Base-by-base conservation (phyloP, 2,113 vertebrate species). In the Diphyllodes magnificus region DNA sequence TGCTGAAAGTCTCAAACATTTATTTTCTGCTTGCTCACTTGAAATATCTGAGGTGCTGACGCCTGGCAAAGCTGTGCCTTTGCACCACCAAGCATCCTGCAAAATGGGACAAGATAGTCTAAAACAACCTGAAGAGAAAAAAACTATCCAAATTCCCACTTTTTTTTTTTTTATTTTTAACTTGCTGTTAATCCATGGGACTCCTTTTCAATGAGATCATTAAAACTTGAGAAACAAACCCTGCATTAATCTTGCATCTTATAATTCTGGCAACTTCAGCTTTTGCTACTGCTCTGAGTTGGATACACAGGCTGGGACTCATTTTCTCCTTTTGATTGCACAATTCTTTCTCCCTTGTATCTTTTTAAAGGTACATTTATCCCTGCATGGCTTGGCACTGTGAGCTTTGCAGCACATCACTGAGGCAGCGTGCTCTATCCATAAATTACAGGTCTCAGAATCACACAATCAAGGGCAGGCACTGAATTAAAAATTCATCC, bases 311-410 rank as follows among this genome's bases (percentile, higher is more conserved):
- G 2, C 49, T 47, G 11, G 7, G n/a, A 33, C 2, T 30, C 18
- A 21, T 16, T 51, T 71, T 37, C 25, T 57, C 3, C 51, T 91
- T 50, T 37, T 11, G 24, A 54, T 7, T 66, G 9, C 22, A 71
- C 18, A 44, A 24, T 42, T 25, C 33, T 50, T 64, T 75, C 10
- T 59, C 30, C 13, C 54, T 57, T n/a, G 2, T 4, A 11, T 39
- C 10, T 50, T 2, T 28, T 7, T n/a, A 59, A 88, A 40, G 10
- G 37, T 21, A 40, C 9, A 9, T 64, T 71, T 86, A 23, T 15
- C 23, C 5, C 25, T 19, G 12, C 0, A 0, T 20, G 30, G 44
- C 28, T 54, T 73, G 49, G 13, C 69, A 50, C n/a, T 10, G 12
- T 14, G 27, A 37, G 18, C n/a, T 92, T 45, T 66, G 44, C 56